Conservation (phyloP, 2,888 invertebrate species). For the Caenorhabditis doughertyi region DNA sequence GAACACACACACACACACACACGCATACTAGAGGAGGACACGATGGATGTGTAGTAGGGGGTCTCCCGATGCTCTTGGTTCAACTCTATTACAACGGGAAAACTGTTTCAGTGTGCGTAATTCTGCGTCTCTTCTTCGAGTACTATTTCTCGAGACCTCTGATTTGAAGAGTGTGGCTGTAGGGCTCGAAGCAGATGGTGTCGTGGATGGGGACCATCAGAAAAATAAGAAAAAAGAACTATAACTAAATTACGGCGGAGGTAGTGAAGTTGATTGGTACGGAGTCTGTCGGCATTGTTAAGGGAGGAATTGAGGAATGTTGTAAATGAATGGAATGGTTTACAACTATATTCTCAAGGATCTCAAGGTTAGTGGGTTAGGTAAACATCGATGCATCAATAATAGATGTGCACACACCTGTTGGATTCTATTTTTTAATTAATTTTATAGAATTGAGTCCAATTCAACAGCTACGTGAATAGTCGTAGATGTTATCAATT, state of each 20-base stretch:
- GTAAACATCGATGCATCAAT: too few relatives aligned
- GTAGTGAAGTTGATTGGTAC: conserved; percentile 37
- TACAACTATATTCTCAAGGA: conserved; percentile 21
- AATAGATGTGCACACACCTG: too few relatives aligned
- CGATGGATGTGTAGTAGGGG: conserved; percentile 14
- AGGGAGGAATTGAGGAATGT: neutral
- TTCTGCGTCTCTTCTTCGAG: conserved; percentile 16
- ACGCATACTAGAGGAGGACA: conserved; percentile 13
- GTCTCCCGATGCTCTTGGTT: conserved; percentile 1
- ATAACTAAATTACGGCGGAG: conserved; percentile 31
- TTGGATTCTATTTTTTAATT: too few relatives aligned
- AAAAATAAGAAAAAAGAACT: conserved; percentile 16
- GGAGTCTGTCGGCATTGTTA: conserved; percentile 28
- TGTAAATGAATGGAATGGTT: conserved; percentile 30
- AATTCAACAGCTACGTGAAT: neutral
- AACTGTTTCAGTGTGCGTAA: conserved; percentile 44
- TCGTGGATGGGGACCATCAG: conserved; percentile 5
- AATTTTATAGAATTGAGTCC: too few relatives aligned
- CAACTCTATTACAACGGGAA: conserved; percentile 56
- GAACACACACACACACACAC: conserved; percentile 44
- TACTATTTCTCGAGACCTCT: conserved; percentile 34
- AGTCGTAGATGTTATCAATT: neutral
- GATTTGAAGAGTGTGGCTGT: neutral
- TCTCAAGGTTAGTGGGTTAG: conserved; percentile 23
- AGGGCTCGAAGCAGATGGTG: conserved; percentile 41